phyloP scores from a whole-genome alignment of 2,113 vertebrate genomes.

The Dromaius novaehollandiae region DNA sequence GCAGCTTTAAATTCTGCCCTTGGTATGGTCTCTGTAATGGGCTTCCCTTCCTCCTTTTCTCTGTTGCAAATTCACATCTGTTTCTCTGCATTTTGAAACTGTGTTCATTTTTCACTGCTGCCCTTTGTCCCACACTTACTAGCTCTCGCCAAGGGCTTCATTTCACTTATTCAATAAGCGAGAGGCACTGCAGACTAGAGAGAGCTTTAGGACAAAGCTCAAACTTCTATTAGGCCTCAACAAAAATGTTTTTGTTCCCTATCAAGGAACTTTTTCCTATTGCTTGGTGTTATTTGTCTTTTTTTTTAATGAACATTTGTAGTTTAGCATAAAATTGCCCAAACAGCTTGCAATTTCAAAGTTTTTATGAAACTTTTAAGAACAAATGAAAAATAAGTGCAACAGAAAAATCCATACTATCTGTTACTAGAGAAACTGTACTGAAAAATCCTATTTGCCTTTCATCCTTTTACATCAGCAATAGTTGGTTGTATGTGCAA shows the following conservation, averaged over 20 bases:
- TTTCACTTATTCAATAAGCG: constrained; percentile 76
- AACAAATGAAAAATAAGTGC: background rate
- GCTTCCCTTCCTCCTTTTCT: constrained; percentile 39
- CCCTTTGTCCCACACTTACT: constrained; percentile 70
- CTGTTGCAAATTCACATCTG: constrained; percentile 71
- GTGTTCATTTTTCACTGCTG: constrained; percentile 73
- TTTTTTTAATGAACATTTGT: background rate
- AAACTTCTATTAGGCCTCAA: constrained; percentile 50
- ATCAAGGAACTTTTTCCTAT: background rate
- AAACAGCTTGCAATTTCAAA: background rate
- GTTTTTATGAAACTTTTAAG: background rate
- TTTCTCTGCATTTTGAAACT: constrained; percentile 69
- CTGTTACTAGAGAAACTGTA: background rate
- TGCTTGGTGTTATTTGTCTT: background rate
- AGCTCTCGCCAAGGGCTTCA: constrained; percentile 64
- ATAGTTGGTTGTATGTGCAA: background rate
- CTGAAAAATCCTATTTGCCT: background rate
- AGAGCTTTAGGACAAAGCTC: constrained; percentile 66
- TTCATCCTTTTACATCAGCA: accelerated
- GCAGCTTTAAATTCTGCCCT: background rate
- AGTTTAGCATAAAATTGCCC: background rate
- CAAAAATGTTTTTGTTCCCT: constrained; percentile 61
- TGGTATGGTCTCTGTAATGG: background rate
- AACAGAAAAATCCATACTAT: background rate
- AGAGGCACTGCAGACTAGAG: constrained; percentile 61